A percentile compares a stretch with the other conserved stretches of the same genome.
These are phyloP conservation scores for Xenus cinereus DNA, from an alignment of 2,113 vertebrate genomes.

Conservation along the genomic window DNA sequence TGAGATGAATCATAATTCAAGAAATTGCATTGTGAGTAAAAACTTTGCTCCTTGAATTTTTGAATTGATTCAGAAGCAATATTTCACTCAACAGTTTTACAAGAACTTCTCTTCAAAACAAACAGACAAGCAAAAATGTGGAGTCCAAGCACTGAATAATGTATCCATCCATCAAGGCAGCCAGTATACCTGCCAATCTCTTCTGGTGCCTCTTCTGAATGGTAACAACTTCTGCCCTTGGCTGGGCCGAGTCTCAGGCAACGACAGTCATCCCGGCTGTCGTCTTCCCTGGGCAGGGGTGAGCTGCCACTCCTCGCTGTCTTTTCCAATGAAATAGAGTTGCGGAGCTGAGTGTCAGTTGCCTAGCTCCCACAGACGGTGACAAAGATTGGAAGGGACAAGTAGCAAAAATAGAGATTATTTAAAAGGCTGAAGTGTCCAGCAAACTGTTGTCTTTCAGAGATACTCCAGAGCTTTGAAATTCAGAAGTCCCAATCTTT, in stretches of 20 bases:
- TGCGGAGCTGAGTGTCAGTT: neutral
- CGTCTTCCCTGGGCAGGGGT: neutral
- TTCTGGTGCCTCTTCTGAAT: neutral
- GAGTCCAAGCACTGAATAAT: neutral
- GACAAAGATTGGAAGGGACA: neutral
- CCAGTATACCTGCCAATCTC: neutral
- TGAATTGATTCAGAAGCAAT: neutral
- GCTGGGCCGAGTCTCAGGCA: neutral
- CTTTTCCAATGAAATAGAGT: neutral
- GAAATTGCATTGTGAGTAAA: neutral
- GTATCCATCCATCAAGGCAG: neutral
- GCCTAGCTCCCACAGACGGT: neutral
- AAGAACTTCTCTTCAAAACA: neutral
- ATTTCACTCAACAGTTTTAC: neutral
- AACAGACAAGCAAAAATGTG: neutral
- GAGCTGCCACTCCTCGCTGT: neutral
- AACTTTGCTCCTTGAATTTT: neutral
- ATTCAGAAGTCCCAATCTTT: neutral
- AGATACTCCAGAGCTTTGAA: neutral
- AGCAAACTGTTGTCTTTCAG: neutral
- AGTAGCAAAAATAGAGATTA: neutral
- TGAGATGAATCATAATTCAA: neutral
- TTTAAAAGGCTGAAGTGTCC: neutral
- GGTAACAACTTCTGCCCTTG: neutral
- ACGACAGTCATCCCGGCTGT: fast-evolving